Conservation (phyloP, 2,888 invertebrate species). For the Ochlodes sylvanus region DNA sequence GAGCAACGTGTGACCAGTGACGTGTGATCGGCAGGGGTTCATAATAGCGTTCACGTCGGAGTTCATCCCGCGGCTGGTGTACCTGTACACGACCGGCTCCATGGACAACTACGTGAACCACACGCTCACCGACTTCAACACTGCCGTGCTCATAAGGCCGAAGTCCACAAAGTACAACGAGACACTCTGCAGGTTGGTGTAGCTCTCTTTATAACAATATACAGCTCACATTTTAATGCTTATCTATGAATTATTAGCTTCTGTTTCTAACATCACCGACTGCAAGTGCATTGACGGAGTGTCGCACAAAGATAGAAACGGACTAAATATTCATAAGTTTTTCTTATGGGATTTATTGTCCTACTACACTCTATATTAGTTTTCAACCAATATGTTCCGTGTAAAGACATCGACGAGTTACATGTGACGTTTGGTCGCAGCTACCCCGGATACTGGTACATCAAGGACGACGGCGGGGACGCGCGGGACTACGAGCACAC, state of each 20-base stretch:
- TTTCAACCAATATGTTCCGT: too few species aligned
- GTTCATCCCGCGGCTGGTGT: conserved; percentile 96
- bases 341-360: too few species aligned
- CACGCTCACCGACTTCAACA: conserved; percentile 90
- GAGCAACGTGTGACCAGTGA: too few species aligned
- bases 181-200: conserved; percentile 86
- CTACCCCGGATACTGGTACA: conserved; percentile 94
- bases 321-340: too few species aligned
- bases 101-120: conserved; percentile 92
- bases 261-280: too few species aligned
- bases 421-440: conserved; percentile 65
- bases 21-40: conserved; percentile 90
- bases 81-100: conserved; percentile 86
- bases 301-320: too few species aligned
- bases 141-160: conserved; percentile 85
- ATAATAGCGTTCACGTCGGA: conserved; percentile 99
- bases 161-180: conserved; percentile 73
- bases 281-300: too few species aligned
- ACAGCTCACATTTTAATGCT: too few species aligned
- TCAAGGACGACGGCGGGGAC: conserved; percentile 48
- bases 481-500: conserved; percentile 87
- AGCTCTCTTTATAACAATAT: too few species aligned
- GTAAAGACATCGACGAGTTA: too few species aligned
- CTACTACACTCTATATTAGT: too few species aligned
- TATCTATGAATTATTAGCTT: too few species aligned